These are phyloP conservation scores for Neogobius melanostomus DNA, from an alignment of 2,113 vertebrate species.

Conservation along the genomic window DNA sequence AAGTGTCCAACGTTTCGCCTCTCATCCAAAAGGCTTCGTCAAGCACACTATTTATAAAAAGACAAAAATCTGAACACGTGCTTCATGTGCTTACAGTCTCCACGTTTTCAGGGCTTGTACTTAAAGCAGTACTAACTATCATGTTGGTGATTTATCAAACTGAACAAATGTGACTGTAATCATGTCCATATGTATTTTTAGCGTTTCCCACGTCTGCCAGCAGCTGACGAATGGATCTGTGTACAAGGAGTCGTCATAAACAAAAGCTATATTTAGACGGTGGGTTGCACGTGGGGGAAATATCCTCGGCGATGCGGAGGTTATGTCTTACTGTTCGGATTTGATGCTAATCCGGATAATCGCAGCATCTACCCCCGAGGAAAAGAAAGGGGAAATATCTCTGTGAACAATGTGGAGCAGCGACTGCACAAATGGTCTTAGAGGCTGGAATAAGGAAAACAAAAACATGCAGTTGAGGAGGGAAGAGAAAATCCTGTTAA, in stretches of 20 bases:
- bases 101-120: too few relatives aligned
- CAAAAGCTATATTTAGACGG: neutral
- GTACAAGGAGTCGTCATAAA: neutral
- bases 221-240: neutral
- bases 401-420: neutral
- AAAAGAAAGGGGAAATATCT: slow-evolving; percentile 3
- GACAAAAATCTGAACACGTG: too few relatives aligned
- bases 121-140: too few relatives aligned
- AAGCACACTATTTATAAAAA: too few relatives aligned
- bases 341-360: slow-evolving; percentile 37
- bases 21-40: too few relatives aligned
- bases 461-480: too few relatives aligned
- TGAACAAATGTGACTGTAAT: neutral
- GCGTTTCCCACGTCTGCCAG: neutral
- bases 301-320: slow-evolving; percentile 1
- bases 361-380: slow-evolving; percentile 22
- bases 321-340: slow-evolving; percentile 13
- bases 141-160: too few relatives aligned
- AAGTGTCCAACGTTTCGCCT: too few relatives aligned
- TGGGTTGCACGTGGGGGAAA: neutral
- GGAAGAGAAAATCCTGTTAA: too few relatives aligned
- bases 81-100: too few relatives aligned
- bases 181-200: neutral
- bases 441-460: too few relatives aligned
- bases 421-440: too few relatives aligned